Percentiles rank a stretch among this genome's conserved stretches.
These are phyloP conservation scores for Erebia aethiops DNA, from an alignment of 2,888 invertebrate species.

Conservation along the genomic window DNA sequence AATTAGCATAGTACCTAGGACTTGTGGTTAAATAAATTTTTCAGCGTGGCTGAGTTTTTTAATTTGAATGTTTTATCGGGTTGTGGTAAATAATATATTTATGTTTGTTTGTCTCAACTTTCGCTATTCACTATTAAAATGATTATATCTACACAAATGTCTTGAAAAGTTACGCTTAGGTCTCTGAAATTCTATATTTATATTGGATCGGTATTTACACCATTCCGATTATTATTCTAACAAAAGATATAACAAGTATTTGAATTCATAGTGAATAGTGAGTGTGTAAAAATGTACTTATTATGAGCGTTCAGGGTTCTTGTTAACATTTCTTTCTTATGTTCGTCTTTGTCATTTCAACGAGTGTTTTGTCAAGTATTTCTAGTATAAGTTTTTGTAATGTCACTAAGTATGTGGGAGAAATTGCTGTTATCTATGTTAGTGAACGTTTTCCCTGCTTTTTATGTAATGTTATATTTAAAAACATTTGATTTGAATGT, in stretches of 20 bases:
- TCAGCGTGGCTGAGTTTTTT: constrained; percentile 66
- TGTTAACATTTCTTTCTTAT: not conserved
- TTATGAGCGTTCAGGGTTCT: not conserved
- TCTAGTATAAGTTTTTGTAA: not conserved
- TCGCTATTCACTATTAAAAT: not conserved
- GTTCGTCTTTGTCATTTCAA: not conserved
- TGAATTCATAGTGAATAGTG: not conserved
- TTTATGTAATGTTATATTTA: not conserved
- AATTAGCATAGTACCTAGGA: not conserved
- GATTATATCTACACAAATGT: not conserved
- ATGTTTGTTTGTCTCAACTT: not conserved
- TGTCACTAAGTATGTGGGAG: not conserved
- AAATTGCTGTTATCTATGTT: not conserved
- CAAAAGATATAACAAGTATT: not conserved
- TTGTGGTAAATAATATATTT: constrained; percentile 36
- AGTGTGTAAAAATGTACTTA: constrained; percentile 7
- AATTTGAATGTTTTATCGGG: constrained; percentile 47
- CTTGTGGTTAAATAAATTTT: constrained; percentile 56
- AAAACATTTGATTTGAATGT: not conserved
- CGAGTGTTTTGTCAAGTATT: not conserved
- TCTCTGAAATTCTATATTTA: too few species aligned
- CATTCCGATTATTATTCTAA: too few species aligned
- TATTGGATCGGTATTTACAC: too few species aligned
- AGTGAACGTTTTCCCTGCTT: constrained; percentile 10
- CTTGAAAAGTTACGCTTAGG: not conserved